These are phyloP conservation scores for Smittia aterrima DNA, from an alignment of 2,888 invertebrate species.

Conservation along the genomic window DNA sequence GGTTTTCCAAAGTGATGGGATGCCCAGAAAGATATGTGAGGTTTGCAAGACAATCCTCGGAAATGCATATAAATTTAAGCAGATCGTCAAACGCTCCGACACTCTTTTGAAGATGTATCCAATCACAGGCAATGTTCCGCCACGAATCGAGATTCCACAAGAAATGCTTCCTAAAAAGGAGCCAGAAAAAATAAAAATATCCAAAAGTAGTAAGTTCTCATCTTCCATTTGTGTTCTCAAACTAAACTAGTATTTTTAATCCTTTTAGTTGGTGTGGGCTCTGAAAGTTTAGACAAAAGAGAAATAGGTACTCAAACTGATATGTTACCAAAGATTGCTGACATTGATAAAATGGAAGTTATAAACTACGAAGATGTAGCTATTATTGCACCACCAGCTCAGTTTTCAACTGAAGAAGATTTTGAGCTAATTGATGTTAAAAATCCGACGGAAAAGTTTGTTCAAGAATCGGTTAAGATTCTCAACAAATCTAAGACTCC, in stretches of 20 bases:
- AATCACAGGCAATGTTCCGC: slow-evolving; percentile 58
- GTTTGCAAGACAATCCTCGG: slow-evolving; percentile 68
- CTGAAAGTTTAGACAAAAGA: not conserved
- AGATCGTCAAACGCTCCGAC: slow-evolving; percentile 72
- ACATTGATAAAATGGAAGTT: slow-evolving; percentile 54
- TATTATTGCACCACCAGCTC: slow-evolving; percentile 37
- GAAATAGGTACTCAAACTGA: slow-evolving; percentile 2
- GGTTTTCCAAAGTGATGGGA: slow-evolving; percentile 58
- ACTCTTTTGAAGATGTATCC: slow-evolving; percentile 67
- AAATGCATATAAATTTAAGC: slow-evolving; percentile 70
- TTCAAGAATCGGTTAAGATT: not conserved
- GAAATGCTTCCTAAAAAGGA: not conserved
- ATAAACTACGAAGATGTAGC: slow-evolving; percentile 54
- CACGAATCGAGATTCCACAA: not conserved
- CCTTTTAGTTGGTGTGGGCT: slow-evolving; percentile 13
- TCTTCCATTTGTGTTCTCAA: too few species aligned
- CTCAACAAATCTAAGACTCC: not conserved
- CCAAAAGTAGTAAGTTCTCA: not conserved
- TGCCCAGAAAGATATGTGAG: slow-evolving; percentile 71
- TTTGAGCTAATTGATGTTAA: not conserved
- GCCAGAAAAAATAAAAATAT: not conserved
- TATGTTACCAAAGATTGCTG: slow-evolving; percentile 50
- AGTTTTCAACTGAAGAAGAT: slow-evolving; percentile 6
- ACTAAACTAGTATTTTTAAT: too few species aligned
- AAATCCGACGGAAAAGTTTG: not conserved